phyloP scores from a whole-genome alignment of 2,113 vertebrate species.

The Apistogramma diplotaenia region DNA sequence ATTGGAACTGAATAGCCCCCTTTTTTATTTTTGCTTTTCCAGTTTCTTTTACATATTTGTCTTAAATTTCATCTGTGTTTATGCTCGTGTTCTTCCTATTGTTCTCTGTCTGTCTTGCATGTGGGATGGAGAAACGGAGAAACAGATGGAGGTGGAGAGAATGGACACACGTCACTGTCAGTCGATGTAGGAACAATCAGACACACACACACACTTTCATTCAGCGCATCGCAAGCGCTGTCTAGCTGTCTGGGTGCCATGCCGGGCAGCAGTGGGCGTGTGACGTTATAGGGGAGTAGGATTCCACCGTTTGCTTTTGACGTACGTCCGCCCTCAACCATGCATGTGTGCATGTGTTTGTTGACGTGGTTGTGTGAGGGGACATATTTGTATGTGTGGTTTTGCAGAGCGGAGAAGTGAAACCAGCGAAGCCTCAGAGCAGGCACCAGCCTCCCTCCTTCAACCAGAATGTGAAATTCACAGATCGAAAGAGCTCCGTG shows the following conservation, averaged over 20 bases:
- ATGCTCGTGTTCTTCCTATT: neutral
- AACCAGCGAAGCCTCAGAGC: constrained; percentile 58
- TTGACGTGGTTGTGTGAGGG: neutral
- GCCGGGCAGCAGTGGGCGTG: constrained; percentile 42
- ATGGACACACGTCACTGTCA: constrained; percentile 57
- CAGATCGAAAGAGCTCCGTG: constrained; percentile 1
- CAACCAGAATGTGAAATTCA: constrained; percentile 14
- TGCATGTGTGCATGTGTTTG: neutral
- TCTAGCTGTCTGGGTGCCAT: constrained; percentile 25
- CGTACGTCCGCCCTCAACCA: constrained; percentile 29
- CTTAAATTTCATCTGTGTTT: neutral
- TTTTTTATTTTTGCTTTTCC: constrained; percentile 20
- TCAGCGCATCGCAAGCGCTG: constrained; percentile 42
- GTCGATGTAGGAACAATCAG: constrained; percentile 52
- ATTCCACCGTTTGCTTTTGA: constrained; percentile 69
- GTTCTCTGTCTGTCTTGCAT: neutral
- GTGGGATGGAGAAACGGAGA: constrained; percentile 32
- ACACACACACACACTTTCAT: constrained; percentile 60
- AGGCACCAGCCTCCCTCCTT: constrained; percentile 18
- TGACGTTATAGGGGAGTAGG: constrained; percentile 64
- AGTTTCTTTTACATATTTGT: neutral
- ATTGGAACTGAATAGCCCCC: constrained; percentile 38
- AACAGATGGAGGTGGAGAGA: constrained; percentile 43
- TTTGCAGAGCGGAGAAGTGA: constrained; percentile 70
- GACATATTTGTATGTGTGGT: constrained; percentile 33